A percentile compares a stretch with the other conserved stretches of the same genome.
Evolutionary conservation across 2,797 vertebrate species (phyloP).

Genomic region (Gadopsis marmoratus): DNA sequence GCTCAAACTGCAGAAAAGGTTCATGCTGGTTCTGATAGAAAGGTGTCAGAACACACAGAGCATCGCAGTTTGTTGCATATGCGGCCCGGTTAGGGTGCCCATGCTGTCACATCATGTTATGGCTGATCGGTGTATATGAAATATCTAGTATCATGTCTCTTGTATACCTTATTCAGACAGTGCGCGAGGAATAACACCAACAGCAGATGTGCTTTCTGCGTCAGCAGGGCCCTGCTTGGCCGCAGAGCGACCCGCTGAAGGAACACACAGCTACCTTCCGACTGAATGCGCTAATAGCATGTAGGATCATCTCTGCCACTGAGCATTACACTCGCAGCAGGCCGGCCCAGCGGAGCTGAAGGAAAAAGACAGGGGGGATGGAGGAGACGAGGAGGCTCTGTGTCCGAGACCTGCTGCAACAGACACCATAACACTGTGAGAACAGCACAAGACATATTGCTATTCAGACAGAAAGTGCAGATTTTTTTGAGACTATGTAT

Average conservation of each 20-base stretch:
- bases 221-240: conserved; percentile 45
- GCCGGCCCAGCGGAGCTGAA: conserved; percentile 57
- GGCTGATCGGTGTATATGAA: neutral
- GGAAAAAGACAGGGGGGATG: conserved; percentile 45
- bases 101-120: too few species aligned
- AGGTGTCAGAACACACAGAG: too few species aligned
- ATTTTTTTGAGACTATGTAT: conserved; percentile 52
- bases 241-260: conserved; percentile 51
- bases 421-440: conserved; percentile 62
- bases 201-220: conserved; percentile 38
- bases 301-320: conserved; percentile 54
- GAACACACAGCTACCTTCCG: conserved; percentile 58
- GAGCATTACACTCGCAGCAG: conserved; percentile 66
- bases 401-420: conserved; percentile 67
- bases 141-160: conserved; percentile 2
- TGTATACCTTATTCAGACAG: conserved; percentile 27
- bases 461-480: conserved; percentile 69
- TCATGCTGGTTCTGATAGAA: too few species aligned
- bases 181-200: conserved; percentile 5
- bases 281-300: conserved; percentile 63
- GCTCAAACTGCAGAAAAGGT: too few species aligned
- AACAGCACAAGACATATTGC: conserved; percentile 68
- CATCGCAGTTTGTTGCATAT: too few species aligned
- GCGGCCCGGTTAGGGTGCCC: too few species aligned
- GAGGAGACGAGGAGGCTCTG: conserved; percentile 56